phyloP scores from a whole-genome alignment of 2,113 vertebrate genomes.

The Ibidorhyncha struthersii region DNA sequence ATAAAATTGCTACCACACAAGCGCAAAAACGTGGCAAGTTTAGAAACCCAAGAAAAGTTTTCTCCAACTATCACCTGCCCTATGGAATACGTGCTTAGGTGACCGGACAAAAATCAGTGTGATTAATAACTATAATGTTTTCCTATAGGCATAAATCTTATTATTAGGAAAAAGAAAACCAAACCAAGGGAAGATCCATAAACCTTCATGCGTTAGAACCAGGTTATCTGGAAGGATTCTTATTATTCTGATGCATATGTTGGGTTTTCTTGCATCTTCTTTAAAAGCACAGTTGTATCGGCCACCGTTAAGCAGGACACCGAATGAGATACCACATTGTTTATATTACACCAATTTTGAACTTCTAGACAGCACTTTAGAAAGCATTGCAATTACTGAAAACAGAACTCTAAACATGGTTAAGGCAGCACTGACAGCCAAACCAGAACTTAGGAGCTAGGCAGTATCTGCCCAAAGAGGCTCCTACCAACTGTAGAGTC shows the following conservation, averaged over 20 bases:
- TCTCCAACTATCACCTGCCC: not conserved
- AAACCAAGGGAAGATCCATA: not conserved
- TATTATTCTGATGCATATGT: rapidly evolving
- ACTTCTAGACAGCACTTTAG: not conserved
- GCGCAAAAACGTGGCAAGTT: not conserved
- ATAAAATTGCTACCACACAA: not conserved
- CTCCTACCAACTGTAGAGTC: not conserved
- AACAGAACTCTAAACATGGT: not conserved
- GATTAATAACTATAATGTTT: not conserved
- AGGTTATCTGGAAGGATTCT: not conserved
- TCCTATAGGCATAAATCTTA: not conserved
- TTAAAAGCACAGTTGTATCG: not conserved
- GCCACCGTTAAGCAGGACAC: not conserved
- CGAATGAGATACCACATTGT: not conserved
- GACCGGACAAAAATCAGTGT: not conserved
- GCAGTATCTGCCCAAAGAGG: not conserved
- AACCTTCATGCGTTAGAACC: not conserved
- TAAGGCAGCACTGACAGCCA: not conserved
- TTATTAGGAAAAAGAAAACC: not conserved
- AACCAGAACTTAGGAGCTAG: not conserved
- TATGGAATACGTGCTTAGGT: not conserved
- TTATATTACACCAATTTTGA: not conserved
- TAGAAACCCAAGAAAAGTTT: not conserved
- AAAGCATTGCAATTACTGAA: not conserved
- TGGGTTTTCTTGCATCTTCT: not conserved